These are phyloP conservation scores for Indicator maculatus DNA, from an alignment of 2,113 vertebrate genomes.

Conservation along the genomic window DNA sequence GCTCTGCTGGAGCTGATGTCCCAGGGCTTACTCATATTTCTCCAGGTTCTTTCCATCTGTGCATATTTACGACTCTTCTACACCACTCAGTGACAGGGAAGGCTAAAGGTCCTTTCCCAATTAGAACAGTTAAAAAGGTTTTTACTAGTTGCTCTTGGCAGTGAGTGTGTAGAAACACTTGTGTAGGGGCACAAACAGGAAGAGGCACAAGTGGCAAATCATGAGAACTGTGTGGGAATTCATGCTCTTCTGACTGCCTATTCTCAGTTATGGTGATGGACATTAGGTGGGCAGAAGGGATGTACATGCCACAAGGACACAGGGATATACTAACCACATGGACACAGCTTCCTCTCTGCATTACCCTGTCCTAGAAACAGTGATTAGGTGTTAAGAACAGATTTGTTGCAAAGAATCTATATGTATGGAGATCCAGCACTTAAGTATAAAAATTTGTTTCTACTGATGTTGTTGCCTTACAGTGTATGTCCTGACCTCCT, in stretches of 20 bases:
- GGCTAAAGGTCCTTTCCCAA: not conserved
- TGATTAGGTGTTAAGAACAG: fast-evolving
- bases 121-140: not conserved
- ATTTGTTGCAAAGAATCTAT: not conserved
- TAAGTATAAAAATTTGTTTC: not conserved
- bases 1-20: not conserved
- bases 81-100: not conserved
- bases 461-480: not conserved
- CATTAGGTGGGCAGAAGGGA: not conserved
- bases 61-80: not conserved
- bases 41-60: not conserved
- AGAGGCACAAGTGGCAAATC: not conserved
- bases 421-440: not conserved
- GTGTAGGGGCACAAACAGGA: fast-evolving
- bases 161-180: not conserved
- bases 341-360: not conserved
- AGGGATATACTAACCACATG: not conserved
- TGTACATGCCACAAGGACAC: not conserved
- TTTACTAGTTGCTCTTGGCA: not conserved
- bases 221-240: not conserved
- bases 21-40: not conserved
- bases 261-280: not conserved
- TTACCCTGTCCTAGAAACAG: not conserved
- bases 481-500: not conserved
- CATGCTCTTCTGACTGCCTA: not conserved